Base-by-base conservation (phyloP, 2,888 invertebrate species). In the Drosophila nigritarsus region DNA sequence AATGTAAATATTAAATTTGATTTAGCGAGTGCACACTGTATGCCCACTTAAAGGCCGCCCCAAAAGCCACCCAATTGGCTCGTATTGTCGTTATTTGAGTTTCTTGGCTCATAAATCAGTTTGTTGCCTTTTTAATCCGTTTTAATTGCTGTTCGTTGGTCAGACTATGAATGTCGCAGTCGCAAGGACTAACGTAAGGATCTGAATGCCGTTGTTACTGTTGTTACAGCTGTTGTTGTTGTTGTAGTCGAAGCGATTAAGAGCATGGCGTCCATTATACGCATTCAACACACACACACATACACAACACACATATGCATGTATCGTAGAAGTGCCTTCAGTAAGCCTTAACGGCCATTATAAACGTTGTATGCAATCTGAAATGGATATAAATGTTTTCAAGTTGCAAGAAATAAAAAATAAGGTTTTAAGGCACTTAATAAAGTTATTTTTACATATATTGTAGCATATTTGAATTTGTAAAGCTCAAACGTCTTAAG, bases 41-140 rank as follows among this genome's bases (percentile, higher is more conserved):
- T 3, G 9, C 2, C 30, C 30, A 30, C 40, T 38, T 40, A 40
- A 56, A 55, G 27, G 13, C 11, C 8, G 6, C 15, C 40, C 42
- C 42, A 48, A 29, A 34, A 20, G 5, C 38, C 45, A 32, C 36
- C 66, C 58, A 65, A 50, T 54, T 70, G 66, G 70, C 70, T 82
- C 88, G 91, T 82, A 84, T 90, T 90, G 88, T 87, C 89, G 90
- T 87, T 90, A 91, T 91, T 91, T 86, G 83, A 83, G 89, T 86
- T 91, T 82, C 90, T 88, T 89, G 89, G 82, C 83, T 82, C 90
- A 91, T 91, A 91, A 91, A 91, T 91, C 91, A 90, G 90, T 80
- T 85, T 83, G 90, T 83, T 89, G 88, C 84, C 86, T 90, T 90
- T 86, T 88, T 88, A 89, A 89, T 90, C 88, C 88, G 83, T 84